Base-by-base conservation (phyloP, 2,797 vertebrate genomes). In the Acanthiza pusilla region DNA sequence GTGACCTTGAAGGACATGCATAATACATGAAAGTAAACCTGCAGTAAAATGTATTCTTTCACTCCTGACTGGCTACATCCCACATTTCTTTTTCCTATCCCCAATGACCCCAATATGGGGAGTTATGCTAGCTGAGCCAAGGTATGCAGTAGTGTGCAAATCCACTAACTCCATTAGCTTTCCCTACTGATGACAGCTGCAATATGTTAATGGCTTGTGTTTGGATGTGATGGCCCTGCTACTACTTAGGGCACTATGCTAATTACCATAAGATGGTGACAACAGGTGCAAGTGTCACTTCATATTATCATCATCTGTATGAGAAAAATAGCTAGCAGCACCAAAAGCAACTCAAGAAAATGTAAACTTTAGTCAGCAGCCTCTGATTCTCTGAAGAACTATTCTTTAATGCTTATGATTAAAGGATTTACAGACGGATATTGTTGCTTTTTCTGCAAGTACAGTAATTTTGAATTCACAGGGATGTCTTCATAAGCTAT, bases 11-110 rank as follows among this genome's bases (percentile, higher is more conserved):
- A 98, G 96, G 93, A 96, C 94, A 98, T 98, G 98, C 98, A 98
- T 98, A 98, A 98, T 98, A 98, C 98, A 98, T 98, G 98, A 98
- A 98, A 98, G 98, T 98, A 98, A 98, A 98, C 98, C 98, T 97
- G 97, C 97, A 97, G 97, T 98, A 98, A 98, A 98, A 98, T 98
- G 98, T 98, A 98, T 98, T 98, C 97, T 98, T 98, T 98, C 98
- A 98, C 98, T 98, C 98, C 98, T 98, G 97, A 98, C 98, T 98
- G 98, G 97, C 97, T 98, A 94, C 98, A 98, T 97, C 96, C 97
- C 97, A 96, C 58, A 93, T 97, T 97, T 97, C 96, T 97, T 97
- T 97, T 93, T 96, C 96, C 94, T 96, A 97, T 98, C 98, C 98
- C 98, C 74, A 97, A 98, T 97, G 98, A 97, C 97, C 97, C 97